phyloP scores from a whole-genome alignment of 1,140 invertebrate species.

The Rhopalosiphum padi region DNA sequence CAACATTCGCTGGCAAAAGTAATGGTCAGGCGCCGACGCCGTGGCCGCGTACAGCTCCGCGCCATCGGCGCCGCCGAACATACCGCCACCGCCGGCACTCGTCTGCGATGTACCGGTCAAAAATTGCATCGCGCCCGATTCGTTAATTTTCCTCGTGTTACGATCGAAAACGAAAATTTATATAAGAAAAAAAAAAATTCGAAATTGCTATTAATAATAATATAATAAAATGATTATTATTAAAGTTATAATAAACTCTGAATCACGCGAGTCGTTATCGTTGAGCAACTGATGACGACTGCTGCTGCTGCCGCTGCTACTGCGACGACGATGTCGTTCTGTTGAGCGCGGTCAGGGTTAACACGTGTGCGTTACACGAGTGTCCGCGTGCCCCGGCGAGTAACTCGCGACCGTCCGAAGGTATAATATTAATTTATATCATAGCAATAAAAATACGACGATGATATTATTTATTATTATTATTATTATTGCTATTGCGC shows the following conservation, averaged over 20 bases:
- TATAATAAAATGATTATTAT: background rate
- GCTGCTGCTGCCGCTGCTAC: background rate
- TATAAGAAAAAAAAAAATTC: background rate
- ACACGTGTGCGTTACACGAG: constrained; percentile 19
- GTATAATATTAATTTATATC: background rate
- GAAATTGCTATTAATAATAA: background rate
- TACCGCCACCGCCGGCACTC: constrained; percentile 50
- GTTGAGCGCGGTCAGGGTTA: constrained; percentile 54
- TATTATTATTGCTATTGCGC: background rate
- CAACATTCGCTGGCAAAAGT: constrained; percentile 58
- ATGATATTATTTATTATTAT: background rate
- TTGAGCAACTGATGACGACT: background rate
- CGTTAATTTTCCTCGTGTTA: background rate
- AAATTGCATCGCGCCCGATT: constrained; percentile 51
- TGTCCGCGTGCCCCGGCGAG: background rate
- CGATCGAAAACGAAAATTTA: background rate
- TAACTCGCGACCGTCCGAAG: background rate
- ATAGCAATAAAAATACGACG: background rate
- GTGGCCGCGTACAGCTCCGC: constrained; percentile 57
- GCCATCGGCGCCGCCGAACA: constrained; percentile 54
- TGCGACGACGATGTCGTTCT: background rate
- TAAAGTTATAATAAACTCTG: background rate
- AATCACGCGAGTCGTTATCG: background rate
- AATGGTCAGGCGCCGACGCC: constrained; percentile 58
- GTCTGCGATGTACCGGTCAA: constrained; percentile 56